Conservation (phyloP, 2,113 vertebrate species). For the Regulus satrapa region DNA sequence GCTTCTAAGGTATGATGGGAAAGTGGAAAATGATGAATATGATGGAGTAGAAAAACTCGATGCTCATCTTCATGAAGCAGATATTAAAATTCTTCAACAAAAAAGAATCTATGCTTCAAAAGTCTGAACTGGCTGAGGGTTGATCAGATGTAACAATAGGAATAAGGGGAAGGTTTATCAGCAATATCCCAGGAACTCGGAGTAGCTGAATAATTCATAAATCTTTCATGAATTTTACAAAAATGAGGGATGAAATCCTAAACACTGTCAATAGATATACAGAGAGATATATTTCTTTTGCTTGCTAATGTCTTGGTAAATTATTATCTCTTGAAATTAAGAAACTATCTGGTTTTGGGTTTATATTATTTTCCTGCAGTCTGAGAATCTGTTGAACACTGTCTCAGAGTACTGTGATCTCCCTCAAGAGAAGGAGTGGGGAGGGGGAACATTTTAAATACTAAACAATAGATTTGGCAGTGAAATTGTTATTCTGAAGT, state of each 20-base stretch:
- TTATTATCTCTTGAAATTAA: slow-evolving; percentile 54
- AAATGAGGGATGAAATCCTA: slow-evolving; percentile 29
- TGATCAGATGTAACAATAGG: not conserved
- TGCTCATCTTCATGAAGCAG: not conserved
- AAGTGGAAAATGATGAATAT: not conserved
- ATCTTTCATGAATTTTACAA: slow-evolving; percentile 56
- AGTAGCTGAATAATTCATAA: slow-evolving; percentile 59
- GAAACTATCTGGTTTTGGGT: not conserved
- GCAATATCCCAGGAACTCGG: not conserved
- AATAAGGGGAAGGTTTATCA: slow-evolving; percentile 43
- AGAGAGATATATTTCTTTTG: not conserved
- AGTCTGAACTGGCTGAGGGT: not conserved
- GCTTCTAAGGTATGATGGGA: not conserved
- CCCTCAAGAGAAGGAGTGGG: not conserved
- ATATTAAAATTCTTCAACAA: slow-evolving; percentile 1
- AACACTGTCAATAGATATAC: not conserved
- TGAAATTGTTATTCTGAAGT: not conserved
- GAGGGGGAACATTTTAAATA: not conserved
- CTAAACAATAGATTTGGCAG: not conserved
- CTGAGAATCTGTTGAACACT: not conserved
- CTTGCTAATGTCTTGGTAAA: slow-evolving; percentile 28
- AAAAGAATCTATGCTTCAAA: not conserved
- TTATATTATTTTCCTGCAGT: not conserved
- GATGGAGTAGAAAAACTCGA: not conserved
- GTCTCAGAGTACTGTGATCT: not conserved